Conservation (phyloP, 2,113 vertebrate genomes). For the Xiphias gladius region DNA sequence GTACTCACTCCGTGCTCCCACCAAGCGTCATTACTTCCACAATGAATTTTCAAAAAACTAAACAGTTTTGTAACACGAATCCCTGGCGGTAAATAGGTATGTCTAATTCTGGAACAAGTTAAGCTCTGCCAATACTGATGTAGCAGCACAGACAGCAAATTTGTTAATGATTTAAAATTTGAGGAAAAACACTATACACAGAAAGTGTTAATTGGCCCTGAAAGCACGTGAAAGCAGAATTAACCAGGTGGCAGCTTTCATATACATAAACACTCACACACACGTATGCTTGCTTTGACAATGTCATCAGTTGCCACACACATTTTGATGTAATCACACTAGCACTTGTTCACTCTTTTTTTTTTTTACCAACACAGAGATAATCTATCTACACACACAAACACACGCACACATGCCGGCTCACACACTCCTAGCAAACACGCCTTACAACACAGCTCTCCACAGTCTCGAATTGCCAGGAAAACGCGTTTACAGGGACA, state of each 20-base stretch:
- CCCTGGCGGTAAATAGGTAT: not conserved
- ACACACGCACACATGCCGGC: not conserved
- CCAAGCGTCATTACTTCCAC: not conserved
- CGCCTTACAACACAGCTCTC: constrained; percentile 15
- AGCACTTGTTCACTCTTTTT: not conserved
- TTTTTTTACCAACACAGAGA: not conserved
- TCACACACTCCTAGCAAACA: not conserved
- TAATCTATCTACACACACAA: not conserved
- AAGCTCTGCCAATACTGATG: constrained; percentile 7
- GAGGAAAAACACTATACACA: constrained; percentile 13
- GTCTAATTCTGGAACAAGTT: constrained; percentile 31
- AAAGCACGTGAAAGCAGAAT: constrained; percentile 20
- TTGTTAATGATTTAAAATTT: constrained; percentile 47
- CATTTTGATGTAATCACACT: not conserved
- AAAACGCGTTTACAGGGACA: constrained; percentile 60
- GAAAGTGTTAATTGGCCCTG: constrained; percentile 48
- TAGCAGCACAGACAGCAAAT: constrained; percentile 13
- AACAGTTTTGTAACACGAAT: not conserved
- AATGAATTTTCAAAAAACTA: not conserved
- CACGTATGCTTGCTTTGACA: not conserved
- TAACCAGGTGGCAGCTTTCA: constrained; percentile 22
- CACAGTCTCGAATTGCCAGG: constrained; percentile 55
- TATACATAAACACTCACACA: not conserved
- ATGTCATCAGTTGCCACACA: not conserved
- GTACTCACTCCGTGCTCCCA: not conserved